These are phyloP conservation scores for Lacerta bilineata DNA, from an alignment of 2,797 vertebrate genomes.

Conservation along the genomic window DNA sequence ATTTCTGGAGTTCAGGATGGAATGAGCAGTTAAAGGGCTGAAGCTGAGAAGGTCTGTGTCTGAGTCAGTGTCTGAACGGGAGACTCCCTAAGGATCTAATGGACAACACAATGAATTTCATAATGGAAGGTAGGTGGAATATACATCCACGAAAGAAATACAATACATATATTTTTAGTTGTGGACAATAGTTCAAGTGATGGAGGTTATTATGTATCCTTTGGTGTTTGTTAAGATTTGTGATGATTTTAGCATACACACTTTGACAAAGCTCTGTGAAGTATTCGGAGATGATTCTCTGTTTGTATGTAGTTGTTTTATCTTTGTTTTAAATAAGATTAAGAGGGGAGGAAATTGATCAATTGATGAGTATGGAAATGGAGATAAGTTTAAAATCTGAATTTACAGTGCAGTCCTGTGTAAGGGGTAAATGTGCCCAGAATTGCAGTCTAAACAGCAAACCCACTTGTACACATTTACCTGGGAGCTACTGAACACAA, in stretches of 20 bases:
- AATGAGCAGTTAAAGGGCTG: neutral
- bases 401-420: neutral
- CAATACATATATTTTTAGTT: no score
- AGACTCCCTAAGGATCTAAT: neutral
- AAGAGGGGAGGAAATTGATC: neutral
- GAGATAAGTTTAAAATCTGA: neutral
- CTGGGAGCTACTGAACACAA: neutral
- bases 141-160: neutral
- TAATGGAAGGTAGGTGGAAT: neutral
- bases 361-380: neutral
- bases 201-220: no score
- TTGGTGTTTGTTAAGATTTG: no score
- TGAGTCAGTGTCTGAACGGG: neutral
- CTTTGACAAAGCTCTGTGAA: no score
- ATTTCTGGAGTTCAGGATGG: neutral
- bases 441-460: no score
- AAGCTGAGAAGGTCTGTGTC: neutral
- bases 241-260: no score
- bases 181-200: no score
- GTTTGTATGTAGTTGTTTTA: no score
- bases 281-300: no score
- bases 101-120: neutral
- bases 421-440: no score
- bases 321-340: no score
- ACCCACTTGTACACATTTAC: neutral